phyloP scores from a whole-genome alignment of 1,140 invertebrate genomes.

The Oncopeltus fasciatus region DNA sequence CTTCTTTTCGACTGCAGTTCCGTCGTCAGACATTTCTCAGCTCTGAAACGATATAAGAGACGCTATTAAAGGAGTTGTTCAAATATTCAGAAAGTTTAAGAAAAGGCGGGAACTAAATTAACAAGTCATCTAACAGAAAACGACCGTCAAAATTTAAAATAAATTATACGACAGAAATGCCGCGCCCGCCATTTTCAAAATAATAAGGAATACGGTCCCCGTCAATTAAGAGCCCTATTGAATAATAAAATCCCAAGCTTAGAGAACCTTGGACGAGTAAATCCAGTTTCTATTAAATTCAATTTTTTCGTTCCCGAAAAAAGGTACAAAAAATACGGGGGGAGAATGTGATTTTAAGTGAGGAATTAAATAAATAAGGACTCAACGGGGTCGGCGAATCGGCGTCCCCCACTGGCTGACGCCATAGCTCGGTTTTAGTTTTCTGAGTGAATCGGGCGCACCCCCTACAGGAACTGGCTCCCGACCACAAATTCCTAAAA shows the following conservation, averaged over 20 bases:
- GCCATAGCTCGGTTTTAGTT: constrained; percentile 11
- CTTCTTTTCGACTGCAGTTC: constrained; percentile 20
- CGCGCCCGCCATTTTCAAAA: constrained; percentile 18
- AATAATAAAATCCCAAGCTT: constrained; percentile 4
- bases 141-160: neutral
- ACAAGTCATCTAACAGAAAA: no score
- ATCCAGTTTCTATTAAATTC: neutral
- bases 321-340: neutral
- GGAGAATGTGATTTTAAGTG: neutral
- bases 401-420: constrained; percentile 12
- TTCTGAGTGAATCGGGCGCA: no score
- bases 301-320: neutral
- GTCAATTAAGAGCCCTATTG: neutral
- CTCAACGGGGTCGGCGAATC: neutral
- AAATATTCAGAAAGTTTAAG: no score
- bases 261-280: no score
- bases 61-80: no score
- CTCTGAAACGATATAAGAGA: no score
- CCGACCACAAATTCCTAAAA: no score
- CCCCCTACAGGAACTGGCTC: no score
- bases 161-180: neutral
- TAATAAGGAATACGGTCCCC: constrained; percentile 1
- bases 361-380: neutral
- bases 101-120: neutral
- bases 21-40: constrained; percentile 22